These are phyloP conservation scores for Megaceryle alcyon DNA, from an alignment of 2,797 vertebrate species.

Conservation along the genomic window DNA sequence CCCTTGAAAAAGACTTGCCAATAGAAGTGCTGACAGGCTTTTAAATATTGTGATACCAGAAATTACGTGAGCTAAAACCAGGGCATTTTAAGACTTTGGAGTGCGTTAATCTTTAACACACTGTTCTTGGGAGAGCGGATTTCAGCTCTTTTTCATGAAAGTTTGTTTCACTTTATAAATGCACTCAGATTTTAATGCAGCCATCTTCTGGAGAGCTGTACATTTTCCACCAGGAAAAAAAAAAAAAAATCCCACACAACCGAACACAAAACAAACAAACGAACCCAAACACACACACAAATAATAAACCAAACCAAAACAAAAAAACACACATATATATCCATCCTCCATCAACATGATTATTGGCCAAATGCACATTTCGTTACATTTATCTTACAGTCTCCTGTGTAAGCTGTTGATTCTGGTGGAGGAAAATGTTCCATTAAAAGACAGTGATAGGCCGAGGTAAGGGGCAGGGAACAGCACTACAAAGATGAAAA, in stretches of 20 bases:
- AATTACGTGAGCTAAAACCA: background rate
- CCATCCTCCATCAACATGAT: background rate
- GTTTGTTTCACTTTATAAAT: background rate
- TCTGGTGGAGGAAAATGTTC: background rate
- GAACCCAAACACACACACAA: background rate
- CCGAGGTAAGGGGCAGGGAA: fast-evolving
- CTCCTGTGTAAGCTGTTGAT: background rate
- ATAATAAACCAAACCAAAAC: no score
- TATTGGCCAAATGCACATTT: background rate
- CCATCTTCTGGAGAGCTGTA: background rate
- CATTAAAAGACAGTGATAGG: fast-evolving
- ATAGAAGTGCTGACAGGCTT: background rate
- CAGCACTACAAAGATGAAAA: background rate
- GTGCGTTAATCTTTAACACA: background rate
- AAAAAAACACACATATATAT: background rate
- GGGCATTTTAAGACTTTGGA: background rate
- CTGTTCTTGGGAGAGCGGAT: background rate
- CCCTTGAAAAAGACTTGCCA: background rate
- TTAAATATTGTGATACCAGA: background rate
- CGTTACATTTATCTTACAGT: background rate
- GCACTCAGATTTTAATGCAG: background rate
- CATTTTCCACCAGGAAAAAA: background rate
- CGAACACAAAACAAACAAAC: background rate
- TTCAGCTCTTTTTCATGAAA: background rate
- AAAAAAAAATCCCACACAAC: background rate